Evolutionary conservation across 2,113 vertebrate species (phyloP), one percentile per base, ranked within the genome.

Genomic region (Phoxinus phoxinus): DNA sequence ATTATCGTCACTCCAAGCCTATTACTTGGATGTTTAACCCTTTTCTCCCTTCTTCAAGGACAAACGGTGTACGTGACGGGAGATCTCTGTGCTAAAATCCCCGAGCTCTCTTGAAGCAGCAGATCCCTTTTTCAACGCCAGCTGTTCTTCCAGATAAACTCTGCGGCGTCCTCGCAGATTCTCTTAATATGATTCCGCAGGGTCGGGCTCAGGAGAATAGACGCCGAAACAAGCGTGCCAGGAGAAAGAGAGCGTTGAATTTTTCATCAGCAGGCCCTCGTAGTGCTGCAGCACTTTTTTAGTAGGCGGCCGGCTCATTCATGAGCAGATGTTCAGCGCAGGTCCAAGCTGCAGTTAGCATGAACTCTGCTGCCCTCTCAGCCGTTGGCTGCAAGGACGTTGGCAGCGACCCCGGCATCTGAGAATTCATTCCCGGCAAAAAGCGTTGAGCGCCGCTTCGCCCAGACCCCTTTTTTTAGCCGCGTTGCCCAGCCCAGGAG

Each of bases 291-390:
- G 84, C 65, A 72, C 73, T 83, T 11, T 72, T 72, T 78, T 59
- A 96, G 96, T 94, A 96, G 97, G 97, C 97, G 97, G 95, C 94
- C 91, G 95, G 94, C 96, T 97, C 97, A 97, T 97, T 99, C 97
- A 97, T 97, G 98, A 97, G 97, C 98, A 99, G 98, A 99, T 99
- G 98, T 99, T 99, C 97, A 94, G 97, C 82, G 95, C 95, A 95
- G 97, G 96, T 96, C 94, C 86, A 90, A 97, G 94, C 97, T 77
- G 95, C 96, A 95, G 98, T 96, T 96, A 96, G 96, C 95, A 93
- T 97, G 97, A 98, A 97, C 98, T 87, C 95, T 95, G 91, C 95
- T 96, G 97, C 96, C 97, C 97, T 95, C 94, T 94, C 94, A 93
- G 94, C 96, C 92, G 92, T 93, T 93, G 95, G 93, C 92, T 95